Base-by-base conservation (phyloP, 2,113 vertebrate species). In the Acrocephalus arundinaceus region DNA sequence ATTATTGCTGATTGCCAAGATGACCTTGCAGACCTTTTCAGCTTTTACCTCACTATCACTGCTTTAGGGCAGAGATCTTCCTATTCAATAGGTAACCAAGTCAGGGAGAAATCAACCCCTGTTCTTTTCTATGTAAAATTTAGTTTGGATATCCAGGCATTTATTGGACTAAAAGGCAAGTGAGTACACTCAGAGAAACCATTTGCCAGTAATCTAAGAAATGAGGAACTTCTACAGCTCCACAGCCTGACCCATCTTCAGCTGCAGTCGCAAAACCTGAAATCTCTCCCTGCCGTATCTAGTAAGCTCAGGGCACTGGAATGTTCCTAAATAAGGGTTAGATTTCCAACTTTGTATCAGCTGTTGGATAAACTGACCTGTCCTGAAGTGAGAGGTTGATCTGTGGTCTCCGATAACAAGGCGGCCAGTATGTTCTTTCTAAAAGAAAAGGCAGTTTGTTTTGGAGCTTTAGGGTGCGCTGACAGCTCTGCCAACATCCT, bases 361-460 rank as follows among this genome's bases (percentile, higher is more conserved):
- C 81, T 91, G 59, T 90, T 90, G 93, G 95, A 95, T 76, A 93
- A 96, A 95, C 98, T 98, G 96, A 98, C 98, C 98, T 98, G 98
- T 98, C 97, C 98, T 97, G 97, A 98, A 98, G 97, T 98, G 98
- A 92, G 98, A 98, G 78, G 98, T 98, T 95, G 98, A 98, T 94
- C 98, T 98, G 96, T 98, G 98, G 96, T 98, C 98, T 97, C 98
- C 98, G 96, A 98, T 98, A 94, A 98, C 98, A 95, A 98, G 98
- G 82, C 98, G 98, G 57, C 98, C 98, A 93, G 98, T 98, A 83
- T 98, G 98, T 97, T 98, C 98, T 97, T 98, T 98, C 98, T 98
- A 77, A 96, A 97, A 96, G 48, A 97, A 97, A 96, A 93, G 57
- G 95, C 79, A 96, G 96, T 96, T 96, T 94, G 93, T 94, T 97